Conservation (phyloP, 2,888 invertebrate species). For the Myopa testacea region DNA sequence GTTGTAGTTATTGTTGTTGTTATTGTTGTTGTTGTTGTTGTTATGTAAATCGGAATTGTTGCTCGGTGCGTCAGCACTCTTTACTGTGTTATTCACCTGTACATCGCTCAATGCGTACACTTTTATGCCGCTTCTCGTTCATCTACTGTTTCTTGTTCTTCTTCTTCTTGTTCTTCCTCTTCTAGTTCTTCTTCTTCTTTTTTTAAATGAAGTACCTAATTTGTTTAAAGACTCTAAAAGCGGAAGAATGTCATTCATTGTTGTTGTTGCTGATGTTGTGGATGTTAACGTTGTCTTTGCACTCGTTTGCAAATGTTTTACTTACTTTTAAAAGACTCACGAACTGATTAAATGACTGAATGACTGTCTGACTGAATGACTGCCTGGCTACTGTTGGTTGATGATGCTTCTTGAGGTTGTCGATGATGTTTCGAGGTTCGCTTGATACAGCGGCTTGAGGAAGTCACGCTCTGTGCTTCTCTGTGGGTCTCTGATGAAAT, state of each 20-base stretch:
- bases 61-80: background rate
- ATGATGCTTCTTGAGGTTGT: background rate
- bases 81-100: constrained; percentile 10
- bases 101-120: background rate
- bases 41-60: background rate
- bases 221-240: background rate
- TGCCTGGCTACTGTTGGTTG: background rate
- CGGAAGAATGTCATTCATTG: constrained; percentile 2
- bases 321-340: background rate
- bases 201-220: background rate
- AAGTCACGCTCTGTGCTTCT: constrained; percentile 21
- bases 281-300: background rate
- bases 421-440: background rate
- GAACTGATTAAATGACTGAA: background rate
- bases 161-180: background rate
- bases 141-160: background rate
- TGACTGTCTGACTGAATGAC: background rate
- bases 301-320: background rate
- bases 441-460: background rate
- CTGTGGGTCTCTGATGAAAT: constrained; percentile 17
- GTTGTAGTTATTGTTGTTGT: background rate
- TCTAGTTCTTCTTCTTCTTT: background rate
- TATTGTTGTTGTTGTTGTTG: constrained; percentile 13
- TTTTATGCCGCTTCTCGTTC: background rate
- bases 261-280: background rate